Conservation (phyloP, 2,888 invertebrate genomes). For the Deilephila elpenor region DNA sequence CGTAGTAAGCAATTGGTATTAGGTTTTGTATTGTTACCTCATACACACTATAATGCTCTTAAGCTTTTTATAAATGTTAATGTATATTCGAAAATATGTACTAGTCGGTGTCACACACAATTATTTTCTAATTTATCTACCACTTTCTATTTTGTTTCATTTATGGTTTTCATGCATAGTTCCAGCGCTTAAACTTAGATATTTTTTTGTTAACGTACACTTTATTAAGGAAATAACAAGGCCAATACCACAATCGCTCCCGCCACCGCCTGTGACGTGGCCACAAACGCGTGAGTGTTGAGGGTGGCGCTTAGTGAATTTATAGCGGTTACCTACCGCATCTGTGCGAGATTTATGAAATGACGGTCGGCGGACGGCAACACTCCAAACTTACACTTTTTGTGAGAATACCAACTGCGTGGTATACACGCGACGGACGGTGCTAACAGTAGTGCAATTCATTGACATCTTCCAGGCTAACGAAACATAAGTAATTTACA, state of each 20-base stretch:
- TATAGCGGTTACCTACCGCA: slow-evolving; percentile 65
- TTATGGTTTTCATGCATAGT: no score
- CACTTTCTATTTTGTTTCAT: no score
- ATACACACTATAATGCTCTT: no score
- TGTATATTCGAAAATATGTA: no score
- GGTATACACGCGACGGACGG: slow-evolving; percentile 5
- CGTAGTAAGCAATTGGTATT: no score
- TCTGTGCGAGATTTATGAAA: slow-evolving; percentile 71
- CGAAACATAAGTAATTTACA: no score
- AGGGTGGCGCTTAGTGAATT: slow-evolving; percentile 56
- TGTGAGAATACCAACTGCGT: slow-evolving; percentile 35
- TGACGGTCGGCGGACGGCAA: slow-evolving; percentile 43
- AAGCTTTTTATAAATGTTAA: not conserved
- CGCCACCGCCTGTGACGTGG: slow-evolving; percentile 31
- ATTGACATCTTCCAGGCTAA: not conserved
- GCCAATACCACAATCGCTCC: not conserved
- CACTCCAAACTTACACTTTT: slow-evolving; percentile 58
- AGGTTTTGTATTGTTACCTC: no score
- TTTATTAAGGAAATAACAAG: no score
- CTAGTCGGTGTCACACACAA: no score
- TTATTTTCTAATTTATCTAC: no score
- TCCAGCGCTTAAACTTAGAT: no score
- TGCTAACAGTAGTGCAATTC: slow-evolving; percentile 13
- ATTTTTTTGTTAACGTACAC: no score
- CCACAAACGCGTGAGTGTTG: slow-evolving; percentile 37